Evolutionary conservation across 2,888 invertebrate species (phyloP), one percentile per base, ranked within the genome.

Genomic region (Hirudinaria manillensis): DNA sequence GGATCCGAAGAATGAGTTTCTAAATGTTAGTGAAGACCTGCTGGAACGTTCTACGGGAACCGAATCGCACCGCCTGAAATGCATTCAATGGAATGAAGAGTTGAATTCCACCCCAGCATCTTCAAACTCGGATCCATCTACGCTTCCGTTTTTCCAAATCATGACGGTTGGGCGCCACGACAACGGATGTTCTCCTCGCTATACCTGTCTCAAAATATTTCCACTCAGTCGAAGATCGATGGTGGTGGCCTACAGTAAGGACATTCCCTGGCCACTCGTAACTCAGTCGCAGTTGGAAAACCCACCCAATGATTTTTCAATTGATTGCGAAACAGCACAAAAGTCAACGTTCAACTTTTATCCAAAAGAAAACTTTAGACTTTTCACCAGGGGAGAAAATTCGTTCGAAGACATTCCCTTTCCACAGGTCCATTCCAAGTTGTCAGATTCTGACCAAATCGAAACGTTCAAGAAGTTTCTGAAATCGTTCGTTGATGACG

Each of bases 141-240:
- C 24, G 29, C 24, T 61, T 27, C 24, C 61, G 1, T 61, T 61
- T 61, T 2, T 4, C 13, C 61, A 61, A 29, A 24, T 61, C 24
- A 61, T 61, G 61, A 29, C 61, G n/a, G 61, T 61, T 16, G 29
- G 61, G 7, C 24, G 61, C 19, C 61, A 61, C 19, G 61, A 61
- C 29, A 27, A 61, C 61, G 61, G 61, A 0, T 61, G 61, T 29
- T 27, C 29, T 2, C 61, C 61, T 61, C 61, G 61, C 7, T 61
- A 61, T n/a, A 61, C 24, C 61, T 61, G 61, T 29, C 24, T 61
- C 29, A 61, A 61, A n/a, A 29, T 61, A 27, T 61, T 61, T 29
- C 61, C 24, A 7, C 61, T 61, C 24, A 61, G 29, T 29, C 24
- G 19, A 10, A 61, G 29, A 24, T 29, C 29, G 13, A 29, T 10